phyloP scores from a whole-genome alignment of 2,113 vertebrate genomes.

The Cnemophilus loriae region DNA sequence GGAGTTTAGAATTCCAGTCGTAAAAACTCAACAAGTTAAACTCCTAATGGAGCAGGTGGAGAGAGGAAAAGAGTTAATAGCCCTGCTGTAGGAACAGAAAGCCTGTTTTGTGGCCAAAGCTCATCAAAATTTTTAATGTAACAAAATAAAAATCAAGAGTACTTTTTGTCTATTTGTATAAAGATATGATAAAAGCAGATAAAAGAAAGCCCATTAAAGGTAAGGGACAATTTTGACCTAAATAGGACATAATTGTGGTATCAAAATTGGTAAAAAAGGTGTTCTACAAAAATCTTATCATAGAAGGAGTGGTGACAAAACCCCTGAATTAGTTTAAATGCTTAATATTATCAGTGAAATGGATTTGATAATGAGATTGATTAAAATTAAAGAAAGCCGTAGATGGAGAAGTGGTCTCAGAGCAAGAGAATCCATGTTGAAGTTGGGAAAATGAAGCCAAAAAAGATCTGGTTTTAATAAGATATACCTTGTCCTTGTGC shows the following conservation, averaged over 20 bases:
- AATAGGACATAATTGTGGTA: background rate
- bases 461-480: background rate
- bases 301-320: background rate
- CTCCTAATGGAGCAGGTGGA: background rate
- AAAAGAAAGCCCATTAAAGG: background rate
- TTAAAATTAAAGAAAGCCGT: background rate
- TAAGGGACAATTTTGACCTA: background rate
- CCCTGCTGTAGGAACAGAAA: background rate
- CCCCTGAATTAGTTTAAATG: background rate
- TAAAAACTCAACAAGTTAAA: constrained; percentile 32
- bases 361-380: background rate
- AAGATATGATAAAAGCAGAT: background rate
- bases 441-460: background rate
- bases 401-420: background rate
- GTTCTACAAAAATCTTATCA: background rate
- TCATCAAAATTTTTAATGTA: background rate
- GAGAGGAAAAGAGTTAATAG: background rate
- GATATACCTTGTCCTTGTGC: background rate
- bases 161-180: background rate
- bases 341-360: background rate
- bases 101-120: background rate
- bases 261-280: background rate
- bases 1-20: constrained; percentile 31
- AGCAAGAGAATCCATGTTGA: background rate
- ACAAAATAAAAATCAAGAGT: background rate